Evolutionary conservation across 2,888 invertebrate species (phyloP), one percentile per base, ranked within the genome.

Genomic region (Acronicta leporina): DNA sequence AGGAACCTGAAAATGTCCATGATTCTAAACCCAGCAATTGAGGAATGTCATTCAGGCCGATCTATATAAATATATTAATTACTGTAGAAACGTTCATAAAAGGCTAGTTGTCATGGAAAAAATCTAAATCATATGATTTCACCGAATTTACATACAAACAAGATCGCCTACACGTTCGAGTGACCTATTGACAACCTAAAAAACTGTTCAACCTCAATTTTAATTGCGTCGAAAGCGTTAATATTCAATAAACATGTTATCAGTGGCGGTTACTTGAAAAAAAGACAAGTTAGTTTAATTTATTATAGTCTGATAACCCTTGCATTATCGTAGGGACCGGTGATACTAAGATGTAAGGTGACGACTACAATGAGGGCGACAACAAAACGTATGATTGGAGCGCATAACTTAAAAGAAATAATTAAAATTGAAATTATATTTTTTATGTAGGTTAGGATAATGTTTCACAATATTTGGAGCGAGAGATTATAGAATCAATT

Each of bases 221-320:
- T 87, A 87, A 90, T 89, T 89, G 92, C 89, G 89, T 87, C 83
- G 79, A 80, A 82, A 85, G 79, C 81, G 82, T 90, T 89, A 91
- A 91, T 88, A 91, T 92, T 92, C 92, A 92, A 92, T 92, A 92
- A 92, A 87, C 86, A 87, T 69, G 63, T 84, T 90, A 91, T 88
- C 89, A 66, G 63, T 20, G 83, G 84, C 91, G 92, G 91, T 81
- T 75, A 87, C 82, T 73, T 87, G 61, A 88, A 87, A 88, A n/a
- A 85, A 88, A 81, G 80, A 67, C 68, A 58, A 63, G 49, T 53
- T 73, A 79, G 69, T 74, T 75, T 83, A 89, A 91, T 91, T 92
- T 92, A 91, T 91, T 90, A 83, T 77, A 74, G 63, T 41, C 61
- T 63, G 92, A 92, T 92, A 92, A 92, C 91, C 90, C 81, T 61